Base-by-base conservation (phyloP, 2,888 invertebrate genomes). In the Watsonalla cultraria region DNA sequence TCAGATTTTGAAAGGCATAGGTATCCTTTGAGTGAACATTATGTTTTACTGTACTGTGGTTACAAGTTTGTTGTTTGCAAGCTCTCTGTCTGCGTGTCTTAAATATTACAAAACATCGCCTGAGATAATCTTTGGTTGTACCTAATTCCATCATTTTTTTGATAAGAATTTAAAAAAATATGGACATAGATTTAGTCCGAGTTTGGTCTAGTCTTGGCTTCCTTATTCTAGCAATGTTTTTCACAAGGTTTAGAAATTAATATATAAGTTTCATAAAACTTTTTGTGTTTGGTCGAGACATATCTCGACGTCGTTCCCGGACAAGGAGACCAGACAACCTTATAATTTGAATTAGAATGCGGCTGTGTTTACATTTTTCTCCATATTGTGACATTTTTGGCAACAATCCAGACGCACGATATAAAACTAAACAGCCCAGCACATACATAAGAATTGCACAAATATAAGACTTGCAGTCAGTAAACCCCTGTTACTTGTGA, bases 311-410 rank as follows among this genome's bases (percentile, higher is more conserved):
- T 71, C 70, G 68, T 66, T 75, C 73, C 74, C 66, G 72, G 69
- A 70, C 75, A 74, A 68, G 63, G 80, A 82, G 81, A 78, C 82
- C 72, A 79, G 80, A 80, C 83, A 80, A 84, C 85, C 84, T 85
- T 86, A 86, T 84, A 24, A 87, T 82, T 86, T 76, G 77, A 82
- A 82, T 82, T 80, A 86, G 83, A 86, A 82, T 88, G 84, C 84
- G 85, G 76, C 81, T 84, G 80, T 86, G 86, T 88, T 88, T 87
- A 88, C 84, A 86, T 86, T 83, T 85, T 83, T 84, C 84, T 78
- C 80, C 78, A 80, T 84, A 85, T 86, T 86, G 84, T 85, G 84
- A 81, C 81, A 86, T 80, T 82, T 80, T 81, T 87, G 88, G 86
- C 87, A 67, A 64, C 61, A 72, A 74, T 83, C 86, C 86, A 86